Evolutionary conservation across 1,140 invertebrate genomes (phyloP).

Genomic region (silkworm (Bombyx mori)): ASM3026992v2 NC_085108.1:1365001-1365500

Average conservation of each 20-base stretch:
- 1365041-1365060: constrained; percentile 47
- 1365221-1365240: constrained; percentile 44
- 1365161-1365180: constrained; percentile 37
- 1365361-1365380: constrained; percentile 61
- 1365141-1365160: constrained; percentile 50
- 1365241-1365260: constrained; percentile 13
- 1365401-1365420: constrained; percentile 57
- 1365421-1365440: constrained; percentile 41
- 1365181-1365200: constrained; percentile 56
- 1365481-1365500: constrained; percentile 5
- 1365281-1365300: neutral
- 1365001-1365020: too few species aligned
- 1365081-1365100: constrained; percentile 43
- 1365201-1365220: constrained; percentile 44
- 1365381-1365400: constrained; percentile 47
- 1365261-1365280: neutral
- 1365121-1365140: constrained; percentile 53
- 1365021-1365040: constrained; percentile 10
- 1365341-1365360: constrained; percentile 58
- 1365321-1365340: constrained; percentile 15
- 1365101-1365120: constrained; percentile 39
- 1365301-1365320: too few species aligned
- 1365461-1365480: constrained; percentile 18
- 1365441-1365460: constrained; percentile 44
- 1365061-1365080: constrained; percentile 43